A percentile compares a stretch with the other conserved stretches of the same genome.
Evolutionary conservation across 2,888 invertebrate genomes (phyloP).

Genomic region (Clanis bilineata): DNA sequence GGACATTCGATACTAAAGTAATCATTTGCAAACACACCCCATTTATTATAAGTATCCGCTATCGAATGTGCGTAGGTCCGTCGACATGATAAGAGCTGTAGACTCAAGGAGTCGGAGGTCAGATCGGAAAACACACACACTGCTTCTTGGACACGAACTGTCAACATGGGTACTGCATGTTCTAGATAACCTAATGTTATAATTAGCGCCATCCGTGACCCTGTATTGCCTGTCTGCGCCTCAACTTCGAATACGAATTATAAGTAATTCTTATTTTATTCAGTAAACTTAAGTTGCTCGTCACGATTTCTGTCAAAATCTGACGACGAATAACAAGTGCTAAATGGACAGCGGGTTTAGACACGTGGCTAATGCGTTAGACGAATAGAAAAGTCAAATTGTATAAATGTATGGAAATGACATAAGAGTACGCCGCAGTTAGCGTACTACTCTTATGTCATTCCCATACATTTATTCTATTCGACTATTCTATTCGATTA

Average conservation of each 20-base stretch:
- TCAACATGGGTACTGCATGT: conserved; percentile 65
- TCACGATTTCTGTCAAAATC: background rate
- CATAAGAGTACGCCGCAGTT: no score
- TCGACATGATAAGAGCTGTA: conserved; percentile 60
- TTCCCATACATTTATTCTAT: no score
- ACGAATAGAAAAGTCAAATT: no score
- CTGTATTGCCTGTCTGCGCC: conserved; percentile 14
- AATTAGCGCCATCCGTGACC: conserved; percentile 55
- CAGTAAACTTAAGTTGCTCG: background rate
- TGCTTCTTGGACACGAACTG: conserved; percentile 62
- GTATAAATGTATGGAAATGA: no score
- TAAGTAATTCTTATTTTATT: background rate
- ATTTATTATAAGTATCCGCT: conserved; percentile 77
- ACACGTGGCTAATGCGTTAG: no score
- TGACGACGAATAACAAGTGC: conserved; percentile 35
- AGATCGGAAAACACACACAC: conserved; percentile 58
- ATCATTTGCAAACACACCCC: conserved; percentile 68
- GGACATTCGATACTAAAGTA: conserved; percentile 61
- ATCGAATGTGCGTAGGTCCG: conserved; percentile 73
- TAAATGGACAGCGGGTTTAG: no score
- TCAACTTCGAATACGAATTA: background rate
- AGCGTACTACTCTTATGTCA: no score
- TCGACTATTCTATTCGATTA: no score
- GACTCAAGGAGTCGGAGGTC: conserved; percentile 63
- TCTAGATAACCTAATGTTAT: conserved; percentile 66